Percentiles rank a stretch among this genome's conserved stretches.
Evolutionary conservation across 2,797 vertebrate genomes (phyloP).

Genomic region (Peromyscus nudipes): DNA sequence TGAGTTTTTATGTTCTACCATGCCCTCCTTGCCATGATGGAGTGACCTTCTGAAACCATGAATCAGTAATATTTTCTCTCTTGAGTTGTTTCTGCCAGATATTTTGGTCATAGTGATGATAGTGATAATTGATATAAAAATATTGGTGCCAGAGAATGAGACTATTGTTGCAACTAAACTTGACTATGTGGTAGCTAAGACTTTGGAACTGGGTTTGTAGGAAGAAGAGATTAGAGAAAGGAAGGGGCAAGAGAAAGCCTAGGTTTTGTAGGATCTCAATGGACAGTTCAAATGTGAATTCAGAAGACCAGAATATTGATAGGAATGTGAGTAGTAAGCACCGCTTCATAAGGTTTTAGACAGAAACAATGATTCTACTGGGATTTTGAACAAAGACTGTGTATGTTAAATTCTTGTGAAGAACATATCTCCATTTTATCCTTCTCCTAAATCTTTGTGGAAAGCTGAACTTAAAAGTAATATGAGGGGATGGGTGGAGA

Average conservation of each 20-base stretch:
- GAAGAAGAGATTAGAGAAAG: not conserved
- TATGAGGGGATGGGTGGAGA: not conserved
- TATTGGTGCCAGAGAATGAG: not conserved
- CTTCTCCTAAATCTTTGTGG: not conserved
- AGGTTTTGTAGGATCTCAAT: not conserved
- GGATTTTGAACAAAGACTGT: not conserved
- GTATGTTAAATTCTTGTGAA: not conserved
- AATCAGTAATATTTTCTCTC: not conserved
- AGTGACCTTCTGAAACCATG: not conserved
- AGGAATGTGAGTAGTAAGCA: not conserved
- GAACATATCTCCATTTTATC: not conserved
- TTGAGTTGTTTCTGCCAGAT: not conserved
- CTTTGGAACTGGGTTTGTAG: not conserved
- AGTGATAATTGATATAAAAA: not conserved
- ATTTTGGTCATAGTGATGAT: not conserved
- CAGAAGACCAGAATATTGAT: not conserved
- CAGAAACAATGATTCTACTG: not conserved
- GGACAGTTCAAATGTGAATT: not conserved
- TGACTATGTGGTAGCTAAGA: not conserved
- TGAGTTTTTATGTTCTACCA: not conserved
- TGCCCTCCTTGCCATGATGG: not conserved
- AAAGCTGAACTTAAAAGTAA: not conserved
- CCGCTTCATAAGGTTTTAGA: not conserved
- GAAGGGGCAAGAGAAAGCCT: not conserved
- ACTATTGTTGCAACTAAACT: not conserved